Evolutionary conservation across 1,140 invertebrate species (phyloP).

Genomic region (Neotoxoptera formosana): DNA sequence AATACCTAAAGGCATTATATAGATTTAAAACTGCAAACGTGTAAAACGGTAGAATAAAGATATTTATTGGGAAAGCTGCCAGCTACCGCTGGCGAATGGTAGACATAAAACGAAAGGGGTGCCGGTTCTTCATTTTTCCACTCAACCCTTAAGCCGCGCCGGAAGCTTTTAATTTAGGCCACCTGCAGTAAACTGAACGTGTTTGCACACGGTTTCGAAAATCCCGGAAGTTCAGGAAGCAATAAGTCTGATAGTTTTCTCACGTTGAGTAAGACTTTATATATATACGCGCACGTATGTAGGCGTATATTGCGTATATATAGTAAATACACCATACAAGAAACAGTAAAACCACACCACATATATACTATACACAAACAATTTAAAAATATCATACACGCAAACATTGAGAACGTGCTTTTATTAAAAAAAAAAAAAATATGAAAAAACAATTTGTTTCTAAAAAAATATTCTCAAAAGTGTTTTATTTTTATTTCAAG

Average conservation of each 20-base stretch:
- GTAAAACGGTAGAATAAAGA: not conserved
- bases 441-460: not conserved
- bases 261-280: not conserved
- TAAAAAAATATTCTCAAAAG: not conserved
- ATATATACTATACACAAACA: not conserved
- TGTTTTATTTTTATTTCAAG: not conserved
- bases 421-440: not conserved
- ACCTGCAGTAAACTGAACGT: conserved; percentile 1
- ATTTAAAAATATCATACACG: not conserved
- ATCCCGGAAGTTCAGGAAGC: not conserved
- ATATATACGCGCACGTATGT: too few relatives aligned
- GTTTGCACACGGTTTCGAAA: not conserved
- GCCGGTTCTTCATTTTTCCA: not conserved
- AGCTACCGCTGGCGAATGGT: not conserved
- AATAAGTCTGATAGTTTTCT: conserved; percentile 43
- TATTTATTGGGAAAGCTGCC: conserved; percentile 28
- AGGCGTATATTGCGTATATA: too few relatives aligned
- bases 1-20: not conserved
- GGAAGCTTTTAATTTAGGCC: conserved; percentile 33
- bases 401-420: not conserved
- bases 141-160: not conserved
- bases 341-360: not conserved
- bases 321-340: not conserved
- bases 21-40: not conserved
- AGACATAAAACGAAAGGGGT: not conserved